These are phyloP conservation scores for Gonocerus acuteangulatus DNA, from an alignment of 2,888 invertebrate genomes.

Conservation along the genomic window DNA sequence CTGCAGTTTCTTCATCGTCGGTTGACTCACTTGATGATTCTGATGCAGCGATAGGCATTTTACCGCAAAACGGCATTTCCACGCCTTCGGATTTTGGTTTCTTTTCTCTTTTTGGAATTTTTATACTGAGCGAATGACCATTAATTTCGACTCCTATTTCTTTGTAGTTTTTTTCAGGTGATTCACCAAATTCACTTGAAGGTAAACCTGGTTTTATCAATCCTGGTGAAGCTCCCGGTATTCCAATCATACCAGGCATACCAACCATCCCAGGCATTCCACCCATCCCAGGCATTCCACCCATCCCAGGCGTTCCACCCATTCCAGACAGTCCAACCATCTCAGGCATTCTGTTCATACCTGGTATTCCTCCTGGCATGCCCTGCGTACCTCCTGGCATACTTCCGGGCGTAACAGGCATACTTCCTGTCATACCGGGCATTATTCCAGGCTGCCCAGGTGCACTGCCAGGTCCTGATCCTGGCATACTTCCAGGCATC, in stretches of 20 bases:
- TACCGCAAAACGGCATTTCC: slow-evolving; percentile 15
- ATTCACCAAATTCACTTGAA: neutral
- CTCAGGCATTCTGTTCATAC: neutral
- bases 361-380: neutral
- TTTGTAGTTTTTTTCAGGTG: slow-evolving; percentile 30
- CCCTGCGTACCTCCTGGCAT: neutral
- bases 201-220: neutral
- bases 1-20: slow-evolving; percentile 1
- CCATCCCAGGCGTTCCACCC: neutral
- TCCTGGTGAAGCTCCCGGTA: neutral
- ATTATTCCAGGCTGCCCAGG: neutral
- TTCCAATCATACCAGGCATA: neutral
- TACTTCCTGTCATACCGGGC: neutral
- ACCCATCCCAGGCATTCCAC: neutral
- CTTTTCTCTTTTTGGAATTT: slow-evolving; percentile 33
- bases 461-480: neutral
- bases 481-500: neutral
- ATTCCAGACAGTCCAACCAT: neutral
- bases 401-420: neutral
- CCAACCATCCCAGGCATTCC: neutral
- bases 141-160: slow-evolving; percentile 36
- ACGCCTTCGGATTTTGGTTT: slow-evolving; percentile 21
- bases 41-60: slow-evolving; percentile 2
- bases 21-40: slow-evolving; percentile 17
- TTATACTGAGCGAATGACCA: slow-evolving; percentile 36